Evolutionary conservation across 2,113 vertebrate genomes (phyloP), one percentile per base, ranked within the genome.

Genomic region (Gymnocephalus cernua): DNA sequence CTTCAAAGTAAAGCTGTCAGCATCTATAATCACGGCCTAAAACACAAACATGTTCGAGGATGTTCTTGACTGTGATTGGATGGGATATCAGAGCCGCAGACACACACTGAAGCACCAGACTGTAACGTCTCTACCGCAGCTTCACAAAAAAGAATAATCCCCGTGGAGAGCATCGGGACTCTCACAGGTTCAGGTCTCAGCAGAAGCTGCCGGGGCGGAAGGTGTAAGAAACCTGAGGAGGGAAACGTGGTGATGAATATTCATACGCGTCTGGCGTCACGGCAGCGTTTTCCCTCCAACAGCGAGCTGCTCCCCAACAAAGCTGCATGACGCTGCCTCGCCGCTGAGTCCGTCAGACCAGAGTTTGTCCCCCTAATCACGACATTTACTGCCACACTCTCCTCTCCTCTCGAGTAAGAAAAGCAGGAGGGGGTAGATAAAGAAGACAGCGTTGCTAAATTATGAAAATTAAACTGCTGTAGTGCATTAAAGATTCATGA

Each of bases 221-320:
- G 3, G 3, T 41, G 59, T 57, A 29, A 29, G 15, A 62, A 88
- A 74, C 70, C 66, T 27, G 77, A 78, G 56, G 62, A 69, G 54
- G 71, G 7, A 50, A 78, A 74, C 9, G 57, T 15, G 71, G 41
- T 29, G 35, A 70, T 91, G 81, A 90, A 90, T 89, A 90, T 90
- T 81, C 74, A 90, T 74, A 63, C 4, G 38, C 75, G 87, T 80
- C 83, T 85, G 85, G 47, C 67, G 65, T 83, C 76, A 59, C 57
- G 0, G 38, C 41, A 59, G 54, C 45, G 35, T 32, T 74, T 78
- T 16, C 21, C 64, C 45, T 41, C 62, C 21, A 2, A 63, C 62
- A 25, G 74, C 18, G 45, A 48, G 35, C 21, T 29, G 72, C 25
- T 56, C 16, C 0, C 44, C 53, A 21, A 61, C 15, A 62, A 77